Evolutionary conservation across 2,113 vertebrate genomes (phyloP), one percentile per base, ranked within the genome.

Genomic region (Callaeas wilsoni): DNA sequence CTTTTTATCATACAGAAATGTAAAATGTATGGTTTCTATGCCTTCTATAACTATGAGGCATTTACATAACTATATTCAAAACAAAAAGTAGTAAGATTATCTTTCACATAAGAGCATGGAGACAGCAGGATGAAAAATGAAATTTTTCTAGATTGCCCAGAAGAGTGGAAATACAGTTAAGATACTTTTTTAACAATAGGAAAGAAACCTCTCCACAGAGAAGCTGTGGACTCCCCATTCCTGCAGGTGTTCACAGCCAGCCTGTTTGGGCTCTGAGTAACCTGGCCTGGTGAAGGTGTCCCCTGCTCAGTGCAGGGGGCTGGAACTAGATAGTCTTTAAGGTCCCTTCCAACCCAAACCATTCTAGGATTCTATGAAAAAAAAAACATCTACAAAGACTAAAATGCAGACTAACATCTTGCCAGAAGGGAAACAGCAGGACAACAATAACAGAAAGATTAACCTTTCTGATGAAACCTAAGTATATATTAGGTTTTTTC

Each of bases 261-360:
- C 25, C 13, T n/a, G 30, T 39, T 35, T 26, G 62, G 53, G 20
- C 33, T 60, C 53, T 82, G 60, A 60, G 39, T 10, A 30, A 41
- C 25, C 20, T 15, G 46, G 39, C 21, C 53, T 22, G n/a, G 20
- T 7, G 32, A 64, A 42, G 42, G 17, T 32, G 7, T 32, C 17
- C 8, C 30, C 41, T 49, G 67, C 6, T 23, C 27, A 59, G 1
- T 9, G 27, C 1, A 20, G 9, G 5, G 5, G 6, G 10, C 3
- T 89, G 60, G 13, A 74, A 52, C 16, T 20, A 33, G 2, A 6
- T 1, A 16, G 33, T 33, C 19, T 52, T 46, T 39, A 44, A 37
- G 33, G 29, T 60, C 13, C 9, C 37, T 60, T 35, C 32, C 53
- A 59, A 89, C 8, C 42, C 23, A 67, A 81, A 59, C 16, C 17